Evolutionary conservation across 2,113 vertebrate genomes (phyloP), one percentile per base, ranked within the genome.

Genomic region (Microcebus griseorufus): DNA sequence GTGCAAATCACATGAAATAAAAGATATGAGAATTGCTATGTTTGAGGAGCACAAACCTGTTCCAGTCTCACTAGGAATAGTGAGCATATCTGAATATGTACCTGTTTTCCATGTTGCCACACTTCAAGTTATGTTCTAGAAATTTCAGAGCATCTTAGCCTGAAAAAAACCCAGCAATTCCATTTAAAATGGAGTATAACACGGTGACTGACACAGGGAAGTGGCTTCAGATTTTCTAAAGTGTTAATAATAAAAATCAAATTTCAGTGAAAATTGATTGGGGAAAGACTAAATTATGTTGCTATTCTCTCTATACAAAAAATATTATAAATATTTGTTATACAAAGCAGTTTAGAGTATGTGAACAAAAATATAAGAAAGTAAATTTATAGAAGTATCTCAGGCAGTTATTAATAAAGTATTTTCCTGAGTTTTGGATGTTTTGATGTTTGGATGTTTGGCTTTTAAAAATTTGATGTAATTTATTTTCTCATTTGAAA

Each of bases 401-500:
- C 32, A 42, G 78, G 29, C n/a, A 55, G 60, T 90, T 53, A 42
- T 83, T 65, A 60, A 65, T 78, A 25, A 89, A 53, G 17, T 72
- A 14, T 67, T 88, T 94, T 82, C 39, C 69, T 89, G 51, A 23
- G 37, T 89, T 79, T 81, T 87, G 37, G 27, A 45, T 64, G 27
- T 82, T 82, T 48, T 42, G 42, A 42, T 42, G 42, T 42, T 42
- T 42, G 42, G 42, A 42, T 42, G 42, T 25, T 88, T 22, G 29
- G 62, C 62, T 90, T 93, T 85, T 37, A 69, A 69, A 90, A 92
- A 8, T 67, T 34, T 87, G 6, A 39, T 92, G 14, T 79, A 53
- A 53, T 75, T 85, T 81, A 60, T 45, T 76, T 96, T 82, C 14
- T 78, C 65, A 91, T 42, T 78, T 34, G 45, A 89, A 88, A 64